Conservation (phyloP, 2,113 vertebrate species). For the Psettodes erumei region DNA sequence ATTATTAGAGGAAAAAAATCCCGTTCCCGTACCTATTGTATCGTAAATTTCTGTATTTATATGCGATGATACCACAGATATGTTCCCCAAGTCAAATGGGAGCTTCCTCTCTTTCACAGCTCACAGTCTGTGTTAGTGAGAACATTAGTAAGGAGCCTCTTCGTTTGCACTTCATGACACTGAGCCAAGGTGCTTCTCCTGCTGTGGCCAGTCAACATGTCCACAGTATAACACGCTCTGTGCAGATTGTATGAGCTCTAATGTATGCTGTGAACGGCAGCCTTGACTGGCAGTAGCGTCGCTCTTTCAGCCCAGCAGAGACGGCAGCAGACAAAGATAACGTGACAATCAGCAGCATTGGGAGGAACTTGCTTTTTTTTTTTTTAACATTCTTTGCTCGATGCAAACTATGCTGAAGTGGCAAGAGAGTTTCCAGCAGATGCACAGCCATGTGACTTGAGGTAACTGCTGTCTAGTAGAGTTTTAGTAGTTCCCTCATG, state of each 20-base stretch:
- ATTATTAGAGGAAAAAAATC: too few relatives aligned
- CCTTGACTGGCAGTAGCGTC: too few relatives aligned
- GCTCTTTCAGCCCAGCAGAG: too few relatives aligned
- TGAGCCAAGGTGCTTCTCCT: background rate
- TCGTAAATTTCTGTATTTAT: too few relatives aligned
- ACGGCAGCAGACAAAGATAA: too few relatives aligned
- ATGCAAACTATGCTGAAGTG: background rate
- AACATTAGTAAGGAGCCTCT: background rate
- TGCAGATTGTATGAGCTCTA: background rate
- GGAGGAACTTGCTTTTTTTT: background rate
- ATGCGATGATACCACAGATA: background rate
- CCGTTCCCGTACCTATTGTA: too few relatives aligned
- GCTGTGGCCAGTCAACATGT: background rate
- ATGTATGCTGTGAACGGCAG: background rate
- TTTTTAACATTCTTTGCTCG: background rate
- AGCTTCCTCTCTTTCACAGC: background rate
- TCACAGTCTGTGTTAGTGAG: background rate
- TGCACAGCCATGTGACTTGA: background rate
- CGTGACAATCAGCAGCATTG: background rate
- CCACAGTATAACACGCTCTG: background rate
- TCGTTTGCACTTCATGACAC: background rate
- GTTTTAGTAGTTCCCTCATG: background rate
- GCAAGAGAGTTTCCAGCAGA: background rate
- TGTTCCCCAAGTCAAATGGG: background rate
- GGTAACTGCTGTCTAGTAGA: background rate